These are phyloP conservation scores for Nothura maculosa DNA, from an alignment of 2,797 vertebrate species.

Conservation along the genomic window DNA sequence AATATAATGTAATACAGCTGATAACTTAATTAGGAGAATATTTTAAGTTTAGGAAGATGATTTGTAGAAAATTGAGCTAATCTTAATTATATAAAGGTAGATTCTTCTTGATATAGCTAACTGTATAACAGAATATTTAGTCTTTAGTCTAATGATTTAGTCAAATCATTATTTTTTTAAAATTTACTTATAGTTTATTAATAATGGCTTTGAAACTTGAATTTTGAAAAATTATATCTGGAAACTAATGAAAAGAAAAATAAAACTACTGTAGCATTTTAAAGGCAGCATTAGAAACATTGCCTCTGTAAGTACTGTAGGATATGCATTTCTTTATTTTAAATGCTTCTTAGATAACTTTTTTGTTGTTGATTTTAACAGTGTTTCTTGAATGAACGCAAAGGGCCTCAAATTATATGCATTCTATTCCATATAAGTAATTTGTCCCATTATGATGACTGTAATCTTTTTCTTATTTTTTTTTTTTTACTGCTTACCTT, in stretches of 20 bases:
- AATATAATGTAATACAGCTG: background rate
- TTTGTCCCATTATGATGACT: slow-evolving; percentile 74
- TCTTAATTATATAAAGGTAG: background rate
- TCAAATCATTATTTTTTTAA: background rate
- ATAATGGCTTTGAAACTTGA: background rate
- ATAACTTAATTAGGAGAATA: background rate
- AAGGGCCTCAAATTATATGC: background rate
- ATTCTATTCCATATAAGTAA: slow-evolving; percentile 23
- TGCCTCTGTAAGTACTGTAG: background rate
- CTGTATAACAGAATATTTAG: background rate
- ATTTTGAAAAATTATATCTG: background rate
- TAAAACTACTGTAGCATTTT: background rate
- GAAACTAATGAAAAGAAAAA: background rate
- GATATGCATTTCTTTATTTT: background rate
- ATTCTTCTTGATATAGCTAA: background rate
- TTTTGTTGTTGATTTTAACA: background rate
- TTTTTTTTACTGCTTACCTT: slow-evolving; percentile 86
- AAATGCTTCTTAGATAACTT: background rate
- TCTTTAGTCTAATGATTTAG: background rate
- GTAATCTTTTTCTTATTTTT: slow-evolving; percentile 73
- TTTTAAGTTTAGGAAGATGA: background rate
- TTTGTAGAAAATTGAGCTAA: background rate
- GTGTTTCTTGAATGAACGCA: background rate
- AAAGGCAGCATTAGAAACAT: background rate
- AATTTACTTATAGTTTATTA: background rate